Evolutionary conservation across 2,113 vertebrate species (phyloP).

Genomic region (Myxocyprinus asiaticus): DNA sequence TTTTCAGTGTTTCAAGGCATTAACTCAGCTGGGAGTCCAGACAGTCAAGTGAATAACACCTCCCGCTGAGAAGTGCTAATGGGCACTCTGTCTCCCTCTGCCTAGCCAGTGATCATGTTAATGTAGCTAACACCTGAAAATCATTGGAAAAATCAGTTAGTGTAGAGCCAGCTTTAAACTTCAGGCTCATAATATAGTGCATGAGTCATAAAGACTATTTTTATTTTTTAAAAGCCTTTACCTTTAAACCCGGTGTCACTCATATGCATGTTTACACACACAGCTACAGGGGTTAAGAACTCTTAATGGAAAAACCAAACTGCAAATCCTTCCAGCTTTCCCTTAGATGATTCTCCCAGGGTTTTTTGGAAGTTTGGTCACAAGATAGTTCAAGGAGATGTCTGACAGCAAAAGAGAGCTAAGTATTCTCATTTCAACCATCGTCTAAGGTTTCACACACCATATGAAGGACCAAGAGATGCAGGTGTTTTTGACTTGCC

Average conservation of each 20-base stretch:
- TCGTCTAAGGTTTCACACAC: constrained; percentile 56
- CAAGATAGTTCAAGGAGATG: constrained; percentile 18
- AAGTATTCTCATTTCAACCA: constrained; percentile 47
- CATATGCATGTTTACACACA: neutral
- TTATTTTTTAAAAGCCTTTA: too few relatives aligned
- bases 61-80: too few relatives aligned
- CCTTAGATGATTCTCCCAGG: constrained; percentile 6
- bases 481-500: constrained; percentile 53
- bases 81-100: too few relatives aligned
- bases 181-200: too few relatives aligned
- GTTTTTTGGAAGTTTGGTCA: neutral
- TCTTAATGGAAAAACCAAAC: constrained; percentile 11
- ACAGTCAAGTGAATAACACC: too few relatives aligned
- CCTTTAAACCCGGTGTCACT: neutral
- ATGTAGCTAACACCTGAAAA: too few relatives aligned
- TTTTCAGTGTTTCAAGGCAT: too few relatives aligned
- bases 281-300: constrained; percentile 5
- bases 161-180: too few relatives aligned
- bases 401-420: constrained; percentile 38
- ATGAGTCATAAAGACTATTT: too few relatives aligned
- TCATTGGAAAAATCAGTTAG: too few relatives aligned
- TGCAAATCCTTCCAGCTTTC: constrained; percentile 13
- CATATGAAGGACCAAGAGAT: constrained; percentile 46
- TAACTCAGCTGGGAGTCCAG: too few relatives aligned
- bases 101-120: too few relatives aligned